Evolutionary conservation across 1,140 invertebrate species (phyloP), one percentile per base, ranked within the genome.

Genomic region (Drosophila saltans): DNA sequence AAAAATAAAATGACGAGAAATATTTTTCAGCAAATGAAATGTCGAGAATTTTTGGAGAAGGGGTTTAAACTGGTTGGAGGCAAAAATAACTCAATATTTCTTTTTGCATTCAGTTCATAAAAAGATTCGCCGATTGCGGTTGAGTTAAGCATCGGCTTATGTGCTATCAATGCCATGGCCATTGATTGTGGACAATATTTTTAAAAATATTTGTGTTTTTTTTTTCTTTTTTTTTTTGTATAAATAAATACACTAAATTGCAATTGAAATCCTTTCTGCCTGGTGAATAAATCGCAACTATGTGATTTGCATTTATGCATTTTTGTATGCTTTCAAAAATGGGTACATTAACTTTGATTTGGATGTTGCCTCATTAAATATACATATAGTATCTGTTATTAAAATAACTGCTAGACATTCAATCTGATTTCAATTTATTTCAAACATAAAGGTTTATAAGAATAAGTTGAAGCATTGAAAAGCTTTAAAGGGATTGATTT

Each of bases 211-310:
- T 36, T 30, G 2, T 30, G 28, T 30, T 36, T 36, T 36, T 36
- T 0, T 36, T 36, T 36, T 36, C 2, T 0, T 36, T 6, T 80
- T 75, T 72, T 80, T 63, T 62, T 30, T 30, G 4, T 30, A 30
- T 2, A 75, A 65, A 80, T 70, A 80, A 72, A 80, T 72, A 65
- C 55, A 67, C 62, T 80, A 80, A 80, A 80, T 80, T 80, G 71
- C 40, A 80, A 79, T 26, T 52, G 45, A 52, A 52, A 52, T 52
- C 8, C 21, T 52, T 24, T 26, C 21, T 21, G 21, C 0, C 45
- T 52, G 41, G 39, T 11, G 9, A n/a, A n/a, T 52, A 21, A 3
- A 24, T 2, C 21, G 10, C 21, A 24, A 26, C 61, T 30, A 24
- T 30, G 3, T 52, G 77, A 58, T 69, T 70, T 80, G 52, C 58